Percentiles rank a stretch among this genome's conserved stretches.
Evolutionary conservation across 2,888 invertebrate species (phyloP).

Genomic region (Theodoxus fluviatilis): DNA sequence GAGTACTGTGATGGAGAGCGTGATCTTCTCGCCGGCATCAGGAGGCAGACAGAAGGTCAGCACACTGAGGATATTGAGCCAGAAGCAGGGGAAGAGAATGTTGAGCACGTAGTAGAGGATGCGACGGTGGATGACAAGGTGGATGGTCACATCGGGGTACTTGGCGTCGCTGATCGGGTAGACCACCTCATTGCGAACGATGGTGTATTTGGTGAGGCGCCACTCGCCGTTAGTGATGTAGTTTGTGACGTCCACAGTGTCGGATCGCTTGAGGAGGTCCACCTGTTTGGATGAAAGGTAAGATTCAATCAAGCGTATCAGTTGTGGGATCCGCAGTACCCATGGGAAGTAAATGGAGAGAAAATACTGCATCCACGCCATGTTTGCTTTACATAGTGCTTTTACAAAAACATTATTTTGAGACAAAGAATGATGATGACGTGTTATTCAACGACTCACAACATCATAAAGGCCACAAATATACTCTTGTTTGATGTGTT

Average conservation of each 20-base stretch:
- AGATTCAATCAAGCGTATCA: too few species aligned
- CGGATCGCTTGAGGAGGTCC: constrained; percentile 64
- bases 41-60: constrained; percentile 67
- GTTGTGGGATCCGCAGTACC: too few species aligned
- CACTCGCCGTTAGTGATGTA: constrained; percentile 62
- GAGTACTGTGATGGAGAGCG: constrained; percentile 67
- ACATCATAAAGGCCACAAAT: too few species aligned
- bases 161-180: constrained; percentile 56
- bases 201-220: constrained; percentile 50
- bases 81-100: constrained; percentile 67
- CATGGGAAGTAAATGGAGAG: too few species aligned
- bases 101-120: constrained; percentile 64
- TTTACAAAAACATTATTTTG: too few species aligned
- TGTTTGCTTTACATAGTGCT: too few species aligned
- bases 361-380: too few species aligned
- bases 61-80: constrained; percentile 66
- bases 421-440: too few species aligned
- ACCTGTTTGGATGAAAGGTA: too few species aligned
- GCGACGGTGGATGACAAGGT: constrained; percentile 66
- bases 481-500: too few species aligned
- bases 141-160: constrained; percentile 66
- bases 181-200: constrained; percentile 52
- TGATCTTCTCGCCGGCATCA: constrained; percentile 67
- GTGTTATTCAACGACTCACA: too few species aligned
- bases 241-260: constrained; percentile 49